Base-by-base conservation (phyloP, 2,888 invertebrate species). In the Andrena bucephala region DNA sequence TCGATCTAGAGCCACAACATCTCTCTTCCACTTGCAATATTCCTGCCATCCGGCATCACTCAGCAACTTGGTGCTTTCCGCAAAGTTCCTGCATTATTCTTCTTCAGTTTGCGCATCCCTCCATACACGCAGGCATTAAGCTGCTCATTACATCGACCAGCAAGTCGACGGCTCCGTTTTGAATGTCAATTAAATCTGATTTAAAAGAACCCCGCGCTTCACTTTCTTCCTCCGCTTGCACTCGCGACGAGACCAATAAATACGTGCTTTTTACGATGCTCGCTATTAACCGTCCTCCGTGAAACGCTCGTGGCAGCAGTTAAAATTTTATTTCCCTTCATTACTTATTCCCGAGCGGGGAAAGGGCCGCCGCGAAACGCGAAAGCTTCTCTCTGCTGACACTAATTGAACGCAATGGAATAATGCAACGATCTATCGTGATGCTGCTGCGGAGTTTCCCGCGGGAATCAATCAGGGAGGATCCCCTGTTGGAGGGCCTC, bases 401-500 rank as follows among this genome's bases (percentile, higher is more conserved):
- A 63, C 69, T 84, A 86, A 85, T 85, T 72, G 72, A 80, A 77
- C 65, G 48, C 59, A 48, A 13, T 31, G 50, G 81, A 72, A 86
- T 84, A 83, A 79, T 77, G 54, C 79, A 66, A 62, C 78, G 36
- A 71, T 69, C 63, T 52, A 20, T 82, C 70, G 81, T 24, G 66
- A 52, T 59, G 48, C 65, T n/a, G 72, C 36, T 36, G 50, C 20
- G 27, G 74, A 42, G 71, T 86, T 74, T 71, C 74, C 74, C 83
- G 59, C 74, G 83, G 76, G 83, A 85, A 76, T 65, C 67, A 79
- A 85, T 86, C 85, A 65, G 71, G 68, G 33, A 66, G 31, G 8
- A 29, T 33, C 6, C 68, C 57, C 6, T 20, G 57, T 7, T 4
- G 50, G 24, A 42, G 48, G 20, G 29, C 50, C 33, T 54, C 42